Base-by-base conservation (phyloP, 1,140 invertebrate species). In the Eciton burchellii region DNA sequence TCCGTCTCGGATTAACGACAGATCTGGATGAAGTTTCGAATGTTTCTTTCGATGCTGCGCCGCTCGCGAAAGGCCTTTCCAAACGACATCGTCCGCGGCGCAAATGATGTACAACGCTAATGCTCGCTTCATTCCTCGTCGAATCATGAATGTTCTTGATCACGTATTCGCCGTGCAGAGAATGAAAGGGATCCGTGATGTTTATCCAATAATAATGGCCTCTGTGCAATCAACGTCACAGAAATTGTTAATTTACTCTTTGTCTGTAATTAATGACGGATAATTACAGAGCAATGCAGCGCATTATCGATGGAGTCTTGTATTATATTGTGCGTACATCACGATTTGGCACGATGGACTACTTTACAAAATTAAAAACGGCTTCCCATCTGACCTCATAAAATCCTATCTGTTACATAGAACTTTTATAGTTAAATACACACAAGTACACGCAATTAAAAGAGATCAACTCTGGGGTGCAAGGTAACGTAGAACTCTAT, bases 261-360 rank as follows among this genome's bases (percentile, higher is more conserved):
- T 26, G 19, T 16, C 1, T 24, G 52, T 21, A 54, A 24, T 52
- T 43, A 77, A 77, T n/a, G 5, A 2, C 8, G 19, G 52, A 43
- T 77, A 68, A 68, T 77, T 77, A 56, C 8, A 77, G 47, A 77
- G 24, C 45, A 52, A 41, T 16, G n/a, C 11, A 52, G 14, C 6
- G 16, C 19, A 35, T 63, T 62, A 49, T 6, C 11, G 21, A 16
- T 57, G 24, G 26, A 19, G 35, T 29, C 14, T 76, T 43, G 35
- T 49, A 5, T 26, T 5, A 12, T 54, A 60, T n/a, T n/a, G n/a
- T n/a, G n/a, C n/a, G n/a, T n/a, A n/a, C n/a, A n/a, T n/a, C n/a
- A n/a, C n/a, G n/a, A n/a, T n/a, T n/a, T n/a, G n/a, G n/a, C n/a
- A n/a, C n/a, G n/a, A n/a, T n/a, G n/a, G n/a, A n/a, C n/a, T n/a